A percentile compares a stretch with the other conserved stretches of the same genome.
These are phyloP conservation scores for Hyperoplus lanceolatus DNA, from an alignment of 2,797 vertebrate species.

Conservation along the genomic window DNA sequence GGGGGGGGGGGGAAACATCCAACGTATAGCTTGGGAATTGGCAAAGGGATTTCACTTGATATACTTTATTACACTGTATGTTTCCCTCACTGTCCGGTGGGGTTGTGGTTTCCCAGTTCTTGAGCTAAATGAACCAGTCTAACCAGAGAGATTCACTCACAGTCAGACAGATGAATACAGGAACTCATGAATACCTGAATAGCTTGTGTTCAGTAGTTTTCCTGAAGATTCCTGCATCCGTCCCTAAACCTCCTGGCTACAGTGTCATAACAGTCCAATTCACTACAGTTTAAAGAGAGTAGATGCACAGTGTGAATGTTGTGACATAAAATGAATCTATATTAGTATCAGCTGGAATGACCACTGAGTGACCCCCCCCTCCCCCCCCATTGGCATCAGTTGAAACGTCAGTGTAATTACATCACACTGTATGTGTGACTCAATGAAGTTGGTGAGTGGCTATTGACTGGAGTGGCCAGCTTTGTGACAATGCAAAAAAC, in stretches of 20 bases:
- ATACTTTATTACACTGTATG: too few species aligned
- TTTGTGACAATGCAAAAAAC: conserved; percentile 27
- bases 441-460: conserved; percentile 18
- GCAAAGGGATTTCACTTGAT: too few species aligned
- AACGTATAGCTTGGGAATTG: too few species aligned
- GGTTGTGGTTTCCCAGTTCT: background rate
- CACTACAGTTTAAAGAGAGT: background rate
- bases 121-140: background rate
- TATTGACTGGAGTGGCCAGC: background rate
- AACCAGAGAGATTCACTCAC: background rate
- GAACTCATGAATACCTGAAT: background rate
- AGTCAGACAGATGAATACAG: background rate
- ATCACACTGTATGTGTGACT: background rate
- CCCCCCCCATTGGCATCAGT: background rate
- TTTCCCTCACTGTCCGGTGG: too few species aligned
- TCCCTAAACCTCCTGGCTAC: background rate
- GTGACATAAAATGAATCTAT: conserved; percentile 4
- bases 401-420: background rate
- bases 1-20: too few species aligned
- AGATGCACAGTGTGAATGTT: background rate
- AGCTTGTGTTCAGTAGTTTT: background rate
- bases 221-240: background rate
- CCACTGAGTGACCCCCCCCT: background rate
- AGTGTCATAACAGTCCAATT: background rate
- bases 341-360: background rate